Evolutionary conservation across 2,888 invertebrate species (phyloP), one percentile per base, ranked within the genome.

Genomic region (Torymus aiolomorphi): DNA sequence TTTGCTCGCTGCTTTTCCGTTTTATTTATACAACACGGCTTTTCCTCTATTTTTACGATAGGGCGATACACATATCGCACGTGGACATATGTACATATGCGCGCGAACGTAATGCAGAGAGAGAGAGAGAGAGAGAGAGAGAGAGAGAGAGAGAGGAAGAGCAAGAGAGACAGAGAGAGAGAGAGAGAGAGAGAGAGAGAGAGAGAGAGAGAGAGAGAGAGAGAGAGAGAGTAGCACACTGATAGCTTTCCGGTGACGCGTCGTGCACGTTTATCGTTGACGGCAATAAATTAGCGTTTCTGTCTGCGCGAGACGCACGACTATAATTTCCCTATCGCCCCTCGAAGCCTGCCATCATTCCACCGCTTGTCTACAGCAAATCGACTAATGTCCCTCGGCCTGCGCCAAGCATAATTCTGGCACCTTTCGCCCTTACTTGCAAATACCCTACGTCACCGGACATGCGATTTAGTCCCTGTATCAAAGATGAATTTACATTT

Each of bases 271-370:
- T 80, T 80, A 80, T 80, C 80, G 76, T 72, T 80, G 72, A 72
- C 76, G 69, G 67, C 73, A 72, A 76, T 80, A 76, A 76, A 80
- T 80, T 80, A 80, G 76, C 62, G 69, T 80, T 73, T 76, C 76
- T 76, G 70, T 79, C 79, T 79, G 75, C 72, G 62, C 80, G 67
- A 80, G 80, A 76, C 65, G 62, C 72, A 76, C 74, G 80, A 72
- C 80, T 80, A 72, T 80, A 76, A 80, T 80, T 80, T 80, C 80
- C 80, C 72, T 80, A 80, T 80, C 80, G 67, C 57, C 49, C 24
- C 72, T 66, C 72, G 75, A 65, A 76, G 56, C 67, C 31, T 12
- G 42, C 61, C 76, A 76, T 76, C 72, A 76, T 72, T 72, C 71
- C 59, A 14, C 14, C n/a, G 65, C 52, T 61, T 79, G 71, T 77